phyloP scores from a whole-genome alignment of 2,113 vertebrate species.

The Maccullochella peelii region DNA sequence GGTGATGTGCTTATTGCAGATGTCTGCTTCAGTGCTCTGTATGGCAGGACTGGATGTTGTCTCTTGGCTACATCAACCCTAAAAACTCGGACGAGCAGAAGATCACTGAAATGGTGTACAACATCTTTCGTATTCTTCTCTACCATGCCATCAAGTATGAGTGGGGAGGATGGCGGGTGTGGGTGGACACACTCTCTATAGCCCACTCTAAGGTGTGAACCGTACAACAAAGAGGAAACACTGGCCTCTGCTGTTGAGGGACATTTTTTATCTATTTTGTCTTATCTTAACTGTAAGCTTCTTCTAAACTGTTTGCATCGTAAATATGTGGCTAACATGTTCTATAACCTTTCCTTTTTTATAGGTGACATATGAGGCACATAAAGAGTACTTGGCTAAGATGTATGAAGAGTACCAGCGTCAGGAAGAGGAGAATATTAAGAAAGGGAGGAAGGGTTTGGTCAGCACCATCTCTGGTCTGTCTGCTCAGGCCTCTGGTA shows the following conservation, averaged over 20 bases:
- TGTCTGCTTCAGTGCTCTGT: slow-evolving; percentile 99
- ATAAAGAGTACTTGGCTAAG: slow-evolving; percentile 97
- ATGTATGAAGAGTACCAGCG: slow-evolving; percentile 99
- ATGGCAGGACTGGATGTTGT: slow-evolving; percentile 99
- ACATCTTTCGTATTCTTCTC: slow-evolving; percentile 97
- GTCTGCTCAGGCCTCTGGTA: slow-evolving; percentile 88
- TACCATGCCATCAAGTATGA: slow-evolving; percentile 99
- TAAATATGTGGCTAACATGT: neutral
- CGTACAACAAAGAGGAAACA: slow-evolving; percentile 73
- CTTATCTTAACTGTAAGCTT: neutral
- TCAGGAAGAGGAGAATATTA: slow-evolving; percentile 97
- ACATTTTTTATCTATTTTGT: slow-evolving; percentile 16
- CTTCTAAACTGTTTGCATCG: neutral
- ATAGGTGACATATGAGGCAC: slow-evolving; percentile 97
- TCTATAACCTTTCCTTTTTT: neutral
- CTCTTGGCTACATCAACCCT: slow-evolving; percentile 96
- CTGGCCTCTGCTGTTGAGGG: slow-evolving; percentile 58
- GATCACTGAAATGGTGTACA: slow-evolving; percentile 98
- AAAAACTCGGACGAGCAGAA: slow-evolving; percentile 98
- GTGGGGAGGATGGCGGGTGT: slow-evolving; percentile 99
- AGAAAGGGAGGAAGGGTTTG: slow-evolving; percentile 95
- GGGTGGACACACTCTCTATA: slow-evolving; percentile 98
- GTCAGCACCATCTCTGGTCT: slow-evolving; percentile 98
- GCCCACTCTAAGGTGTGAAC: slow-evolving; percentile 98
- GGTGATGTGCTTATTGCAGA: slow-evolving; percentile 74